Conservation (phyloP, 2,888 invertebrate genomes). For the Phymatocera aterrima region DNA sequence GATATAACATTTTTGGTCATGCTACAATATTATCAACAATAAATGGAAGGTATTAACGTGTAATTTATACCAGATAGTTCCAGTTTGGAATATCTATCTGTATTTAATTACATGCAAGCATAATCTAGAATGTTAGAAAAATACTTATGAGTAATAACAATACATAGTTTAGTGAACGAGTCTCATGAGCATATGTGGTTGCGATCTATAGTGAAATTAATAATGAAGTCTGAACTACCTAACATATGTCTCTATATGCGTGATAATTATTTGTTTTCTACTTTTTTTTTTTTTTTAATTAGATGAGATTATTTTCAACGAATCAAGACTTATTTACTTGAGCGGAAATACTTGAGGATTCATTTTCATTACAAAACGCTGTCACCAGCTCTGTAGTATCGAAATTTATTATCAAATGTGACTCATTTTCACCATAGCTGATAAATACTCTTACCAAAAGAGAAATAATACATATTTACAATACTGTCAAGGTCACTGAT, state of each 20-base stretch:
- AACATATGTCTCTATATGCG: not conserved
- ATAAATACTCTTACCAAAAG: too few relatives aligned
- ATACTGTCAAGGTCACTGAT: not conserved
- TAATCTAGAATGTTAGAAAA: conserved; percentile 14
- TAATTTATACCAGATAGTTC: not conserved
- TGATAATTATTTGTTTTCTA: not conserved
- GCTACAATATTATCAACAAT: not conserved
- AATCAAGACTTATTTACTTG: conserved; percentile 5
- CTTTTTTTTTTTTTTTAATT: not conserved
- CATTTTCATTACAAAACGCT: not conserved
- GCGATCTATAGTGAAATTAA: not conserved
- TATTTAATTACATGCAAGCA: conserved; percentile 1
- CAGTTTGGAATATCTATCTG: not conserved
- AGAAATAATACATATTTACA: too few relatives aligned
- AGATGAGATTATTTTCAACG: conserved; percentile 12
- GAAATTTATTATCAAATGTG: not conserved
- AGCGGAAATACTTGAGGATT: not conserved
- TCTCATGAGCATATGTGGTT: not conserved
- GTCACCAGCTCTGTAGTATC: not conserved
- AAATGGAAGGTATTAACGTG: not conserved
- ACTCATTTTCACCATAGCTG: too few relatives aligned
- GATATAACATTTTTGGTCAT: conserved; percentile 4
- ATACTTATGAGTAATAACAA: conserved; percentile 21
- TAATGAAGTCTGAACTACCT: not conserved
- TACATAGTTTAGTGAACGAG: conserved; percentile 9